Percentiles rank a stretch among this genome's conserved stretches.
Conservation (phyloP, 1,140 invertebrate genomes). For the Carposina sasakii region DNA sequence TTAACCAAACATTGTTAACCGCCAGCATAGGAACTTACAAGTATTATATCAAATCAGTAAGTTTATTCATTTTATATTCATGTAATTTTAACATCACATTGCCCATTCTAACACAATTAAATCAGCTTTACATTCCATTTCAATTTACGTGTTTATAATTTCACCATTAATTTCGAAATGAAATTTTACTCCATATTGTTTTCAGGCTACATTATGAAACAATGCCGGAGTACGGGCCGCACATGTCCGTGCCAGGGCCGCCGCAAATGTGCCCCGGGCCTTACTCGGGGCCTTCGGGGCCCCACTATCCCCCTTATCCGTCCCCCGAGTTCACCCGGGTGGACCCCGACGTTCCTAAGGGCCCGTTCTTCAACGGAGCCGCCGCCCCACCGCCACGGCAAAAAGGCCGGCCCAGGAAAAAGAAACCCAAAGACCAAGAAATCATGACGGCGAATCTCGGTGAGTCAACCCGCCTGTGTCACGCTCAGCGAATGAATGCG, state of each 20-base stretch:
- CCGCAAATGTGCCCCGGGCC: conserved; percentile 76
- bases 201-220: conserved; percentile 86
- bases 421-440: conserved; percentile 91
- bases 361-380: conserved; percentile 74
- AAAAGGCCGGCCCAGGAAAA: conserved; percentile 92
- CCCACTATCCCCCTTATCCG: conserved; percentile 70
- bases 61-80: too few relatives aligned
- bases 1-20: too few relatives aligned
- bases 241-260: conserved; percentile 72
- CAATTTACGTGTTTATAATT: too few relatives aligned
- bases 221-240: conserved; percentile 71
- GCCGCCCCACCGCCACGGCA: conserved; percentile 81
- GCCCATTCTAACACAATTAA: too few relatives aligned
- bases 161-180: not conserved
- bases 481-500: conserved; percentile 23
- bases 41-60: too few relatives aligned
- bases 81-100: too few relatives aligned
- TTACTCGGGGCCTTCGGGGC: conserved; percentile 68
- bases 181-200: too few relatives aligned
- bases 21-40: too few relatives aligned
- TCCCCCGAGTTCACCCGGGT: conserved; percentile 71
- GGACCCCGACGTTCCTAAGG: conserved; percentile 82
- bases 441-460: conserved; percentile 88
- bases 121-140: too few relatives aligned
- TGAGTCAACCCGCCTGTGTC: conserved; percentile 74